Evolutionary conservation across 2,797 vertebrate genomes (phyloP), one percentile per base, ranked within the genome.

Genomic region (Euphonia xanthogaster): DNA sequence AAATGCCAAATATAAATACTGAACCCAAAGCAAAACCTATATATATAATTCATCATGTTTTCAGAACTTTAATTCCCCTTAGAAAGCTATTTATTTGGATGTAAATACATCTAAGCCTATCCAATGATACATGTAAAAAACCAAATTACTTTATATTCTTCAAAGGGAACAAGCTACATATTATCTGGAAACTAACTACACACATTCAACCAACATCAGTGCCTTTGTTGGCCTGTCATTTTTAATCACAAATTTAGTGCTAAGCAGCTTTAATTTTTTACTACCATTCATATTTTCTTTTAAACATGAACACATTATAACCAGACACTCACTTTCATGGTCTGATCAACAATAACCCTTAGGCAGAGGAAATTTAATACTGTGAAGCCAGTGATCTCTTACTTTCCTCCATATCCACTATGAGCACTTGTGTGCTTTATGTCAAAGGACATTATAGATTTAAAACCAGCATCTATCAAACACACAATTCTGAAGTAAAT

Each of bases 301-400:
- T 83, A 73, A 95, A 73, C 51, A 61, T 73, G 76, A 88, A 96
- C 92, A 93, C 75, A 73, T 94, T 95, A 94, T 88, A 96, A 92
- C 67, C 86, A 96, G 94, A 97, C 93, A 83, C 87, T 91, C 91
- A 90, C 92, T 95, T 93, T 94, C 90, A 94, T 97, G 96, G 96
- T 96, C 94, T 95, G 95, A 97, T 95, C 96, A 97, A 97, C 95
- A 96, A 97, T 95, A 95, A 94, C 90, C 96, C 95, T 94, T 67
- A 95, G 96, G 95, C 96, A 96, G 87, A 88, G 87, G 92, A 96
- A 97, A 97, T 88, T 67, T 95, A 97, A 96, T 94, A 97, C 94
- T 92, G 58, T 63, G 86, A 92, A 96, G 78, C 37, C 74, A 95
- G 25, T 73, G 78, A 96, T 92, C 91, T 97, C 91, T 74, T 89